Percentiles rank a stretch among this genome's conserved stretches.
Conservation (phyloP, 2,113 vertebrate species). For the Petrocephalus zakoni region DNA sequence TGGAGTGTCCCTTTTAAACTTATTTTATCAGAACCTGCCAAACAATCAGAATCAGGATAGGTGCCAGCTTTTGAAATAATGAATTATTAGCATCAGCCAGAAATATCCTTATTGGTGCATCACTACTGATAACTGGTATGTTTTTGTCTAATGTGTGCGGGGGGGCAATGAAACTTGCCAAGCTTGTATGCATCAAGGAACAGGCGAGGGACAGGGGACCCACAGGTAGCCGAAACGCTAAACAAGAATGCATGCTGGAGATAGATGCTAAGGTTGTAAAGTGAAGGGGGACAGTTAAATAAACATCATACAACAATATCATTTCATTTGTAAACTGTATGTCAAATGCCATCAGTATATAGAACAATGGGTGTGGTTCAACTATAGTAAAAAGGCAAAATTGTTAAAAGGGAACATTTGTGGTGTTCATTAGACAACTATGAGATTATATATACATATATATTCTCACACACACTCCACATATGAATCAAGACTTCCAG, state of each 20-base stretch:
- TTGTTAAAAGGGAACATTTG: background rate
- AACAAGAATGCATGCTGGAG: background rate
- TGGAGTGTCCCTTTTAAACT: background rate
- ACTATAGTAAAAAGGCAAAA: background rate
- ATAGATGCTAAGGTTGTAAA: background rate
- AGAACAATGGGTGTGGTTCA: background rate
- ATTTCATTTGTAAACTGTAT: background rate
- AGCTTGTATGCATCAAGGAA: background rate
- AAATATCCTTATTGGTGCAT: background rate
- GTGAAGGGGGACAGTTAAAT: background rate
- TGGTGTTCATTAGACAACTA: background rate
- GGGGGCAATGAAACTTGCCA: background rate
- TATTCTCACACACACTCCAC: background rate
- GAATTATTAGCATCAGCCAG: background rate
- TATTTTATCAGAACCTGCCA: background rate
- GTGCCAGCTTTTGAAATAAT: background rate
- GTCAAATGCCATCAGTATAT: background rate
- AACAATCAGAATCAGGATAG: background rate
- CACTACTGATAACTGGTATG: background rate
- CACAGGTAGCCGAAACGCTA: background rate
- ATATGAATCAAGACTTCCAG: background rate
- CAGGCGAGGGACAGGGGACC: background rate
- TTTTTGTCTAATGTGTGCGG: background rate
- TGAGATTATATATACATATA: background rate
- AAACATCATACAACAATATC: background rate